A percentile compares a stretch with the other conserved stretches of the same genome.
phyloP scores from a whole-genome alignment of 2,797 vertebrate genomes.

The Echeneis naucrates region DNA sequence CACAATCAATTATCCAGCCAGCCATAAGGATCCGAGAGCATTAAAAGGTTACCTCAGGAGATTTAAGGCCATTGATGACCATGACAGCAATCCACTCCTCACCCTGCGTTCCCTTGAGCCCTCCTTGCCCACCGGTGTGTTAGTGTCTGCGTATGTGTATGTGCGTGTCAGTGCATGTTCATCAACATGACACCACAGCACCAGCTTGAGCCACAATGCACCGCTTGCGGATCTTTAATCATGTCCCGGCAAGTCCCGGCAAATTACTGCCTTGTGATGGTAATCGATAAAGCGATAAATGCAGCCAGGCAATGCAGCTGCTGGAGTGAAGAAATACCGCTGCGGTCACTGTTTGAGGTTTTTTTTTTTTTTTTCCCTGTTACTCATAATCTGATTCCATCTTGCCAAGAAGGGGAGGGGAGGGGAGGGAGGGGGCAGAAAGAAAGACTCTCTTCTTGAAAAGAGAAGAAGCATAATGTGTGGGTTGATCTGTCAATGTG shows the following conservation, averaged over 20 bases:
- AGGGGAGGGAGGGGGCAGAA: too few species aligned
- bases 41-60: constrained; percentile 83
- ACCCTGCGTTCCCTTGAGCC: constrained; percentile 7
- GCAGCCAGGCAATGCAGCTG: constrained; percentile 70
- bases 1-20: constrained; percentile 83
- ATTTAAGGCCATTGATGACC: constrained; percentile 82
- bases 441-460: constrained; percentile 33
- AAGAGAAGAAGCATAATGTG: constrained; percentile 5
- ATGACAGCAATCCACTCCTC: constrained; percentile 62
- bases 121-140: constrained; percentile 31
- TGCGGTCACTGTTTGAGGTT: constrained; percentile 65
- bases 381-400: constrained; percentile 63
- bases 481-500: constrained; percentile 12
- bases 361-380: constrained; percentile 29
- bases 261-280: constrained; percentile 85
- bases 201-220: constrained; percentile 70
- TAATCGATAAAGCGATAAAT: constrained; percentile 84
- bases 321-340: constrained; percentile 73
- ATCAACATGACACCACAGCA: constrained; percentile 72
- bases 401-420: constrained; percentile 53
- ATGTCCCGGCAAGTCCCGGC: constrained; percentile 81
- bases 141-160: constrained; percentile 46
- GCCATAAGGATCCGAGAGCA: constrained; percentile 80
- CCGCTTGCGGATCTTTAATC: constrained; percentile 82
- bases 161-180: constrained; percentile 66